phyloP scores from a whole-genome alignment of 2,888 invertebrate genomes.

The Leptopilina drosophilae region DNA sequence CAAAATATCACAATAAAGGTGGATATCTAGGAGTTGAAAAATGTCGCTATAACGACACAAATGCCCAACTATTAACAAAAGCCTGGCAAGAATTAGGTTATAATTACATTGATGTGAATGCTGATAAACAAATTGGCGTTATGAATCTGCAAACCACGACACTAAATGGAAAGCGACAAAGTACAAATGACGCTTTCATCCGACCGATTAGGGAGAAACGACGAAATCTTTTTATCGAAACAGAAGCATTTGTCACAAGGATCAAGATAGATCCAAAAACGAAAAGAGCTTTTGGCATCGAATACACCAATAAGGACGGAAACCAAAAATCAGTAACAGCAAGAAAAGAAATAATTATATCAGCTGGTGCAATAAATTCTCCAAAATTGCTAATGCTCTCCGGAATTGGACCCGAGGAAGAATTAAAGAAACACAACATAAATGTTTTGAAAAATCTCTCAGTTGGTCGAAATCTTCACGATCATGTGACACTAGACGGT shows the following conservation, averaged over 20 bases:
- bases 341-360: conserved; percentile 73
- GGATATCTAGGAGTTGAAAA: conserved; percentile 83
- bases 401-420: background rate
- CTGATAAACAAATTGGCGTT: conserved; percentile 65
- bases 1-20: conserved; percentile 80
- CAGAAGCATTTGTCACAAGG: conserved; percentile 78
- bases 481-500: conserved; percentile 77
- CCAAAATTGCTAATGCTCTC: conserved; percentile 78
- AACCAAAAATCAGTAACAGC: background rate
- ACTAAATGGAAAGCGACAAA: conserved; percentile 78
- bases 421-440: background rate
- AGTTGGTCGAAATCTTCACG: conserved; percentile 79
- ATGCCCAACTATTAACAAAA: conserved; percentile 79
- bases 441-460: conserved; percentile 71
- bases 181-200: background rate
- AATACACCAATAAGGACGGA: conserved; percentile 76
- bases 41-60: conserved; percentile 81
- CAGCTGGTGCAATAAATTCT: conserved; percentile 78
- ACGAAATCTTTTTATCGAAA: conserved; percentile 72
- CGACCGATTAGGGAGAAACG: conserved; percentile 78
- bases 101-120: conserved; percentile 80
- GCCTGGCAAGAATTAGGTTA: conserved; percentile 83
- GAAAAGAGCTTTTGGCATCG: conserved; percentile 76
- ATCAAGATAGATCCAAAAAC: conserved; percentile 75
- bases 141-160: conserved; percentile 72